Evolutionary conservation across 35 echinoderm and acorn worm species (phyloP).

Genomic region (Hemicentrotus pulcherrimus): DNA sequence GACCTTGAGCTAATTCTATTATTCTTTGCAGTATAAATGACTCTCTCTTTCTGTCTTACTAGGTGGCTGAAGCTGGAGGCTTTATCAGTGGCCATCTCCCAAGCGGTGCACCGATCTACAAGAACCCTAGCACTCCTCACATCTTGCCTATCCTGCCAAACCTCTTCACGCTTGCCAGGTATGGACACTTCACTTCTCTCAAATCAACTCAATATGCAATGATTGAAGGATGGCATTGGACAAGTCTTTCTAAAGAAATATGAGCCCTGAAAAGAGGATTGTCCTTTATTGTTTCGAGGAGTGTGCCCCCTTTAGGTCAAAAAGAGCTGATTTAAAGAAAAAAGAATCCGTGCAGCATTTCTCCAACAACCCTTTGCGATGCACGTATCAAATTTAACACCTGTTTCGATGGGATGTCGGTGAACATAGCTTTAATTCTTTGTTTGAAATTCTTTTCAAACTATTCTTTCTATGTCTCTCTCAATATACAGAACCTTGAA

Average conservation of each 20-base stretch:
- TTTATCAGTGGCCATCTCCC: constrained; percentile 59
- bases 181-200: not conserved
- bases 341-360: no score
- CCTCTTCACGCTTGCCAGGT: constrained; percentile 78
- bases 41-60: not conserved
- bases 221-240: no score
- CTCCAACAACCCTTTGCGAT: no score
- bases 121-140: constrained; percentile 72
- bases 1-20: no score
- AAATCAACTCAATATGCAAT: no score
- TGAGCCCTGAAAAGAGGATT: no score
- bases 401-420: no score
- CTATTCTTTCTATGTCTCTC: not conserved
- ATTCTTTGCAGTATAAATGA: not conserved
- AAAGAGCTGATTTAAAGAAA: no score
- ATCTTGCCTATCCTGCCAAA: constrained; percentile 79
- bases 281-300: no score
- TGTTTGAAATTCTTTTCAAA: not conserved
- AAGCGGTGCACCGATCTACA: constrained; percentile 68
- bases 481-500: not conserved
- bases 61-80: constrained; percentile 82
- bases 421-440: not conserved
- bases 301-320: no score
- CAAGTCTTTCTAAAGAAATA: no score
- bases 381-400: no score